Conservation (phyloP, 1,140 invertebrate species). For the Ptiloglossa arizonensis region DNA sequence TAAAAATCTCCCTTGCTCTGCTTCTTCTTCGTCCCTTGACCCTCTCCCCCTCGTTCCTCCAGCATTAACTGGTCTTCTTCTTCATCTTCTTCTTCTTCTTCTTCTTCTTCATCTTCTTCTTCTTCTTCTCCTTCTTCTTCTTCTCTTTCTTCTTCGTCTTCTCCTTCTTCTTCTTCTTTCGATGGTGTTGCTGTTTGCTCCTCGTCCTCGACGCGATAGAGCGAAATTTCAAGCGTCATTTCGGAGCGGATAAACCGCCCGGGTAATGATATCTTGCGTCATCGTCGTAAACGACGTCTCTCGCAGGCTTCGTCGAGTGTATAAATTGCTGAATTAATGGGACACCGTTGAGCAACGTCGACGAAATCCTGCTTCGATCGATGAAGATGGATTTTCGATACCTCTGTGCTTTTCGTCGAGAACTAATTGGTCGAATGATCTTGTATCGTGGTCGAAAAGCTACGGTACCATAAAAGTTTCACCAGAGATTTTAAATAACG, state of each 20-base stretch:
- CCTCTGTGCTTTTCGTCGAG: neutral
- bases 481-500: too few relatives aligned
- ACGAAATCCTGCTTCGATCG: slow-evolving; percentile 22
- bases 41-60: neutral
- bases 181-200: slow-evolving; percentile 31
- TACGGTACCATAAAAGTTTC: too few relatives aligned
- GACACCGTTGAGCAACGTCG: slow-evolving; percentile 33
- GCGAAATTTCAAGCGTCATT: slow-evolving; percentile 53
- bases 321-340: slow-evolving; percentile 64
- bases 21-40: slow-evolving; percentile 57
- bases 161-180: too few relatives aligned
- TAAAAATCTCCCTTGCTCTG: slow-evolving; percentile 59
- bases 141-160: neutral
- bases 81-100: neutral
- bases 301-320: slow-evolving; percentile 39
- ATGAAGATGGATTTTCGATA: slow-evolving; percentile 25
- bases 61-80: neutral
- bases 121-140: neutral
- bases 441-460: too few relatives aligned
- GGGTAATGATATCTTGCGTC: slow-evolving; percentile 66
- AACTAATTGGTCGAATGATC: too few relatives aligned
- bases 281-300: slow-evolving; percentile 51
- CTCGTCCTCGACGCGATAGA: slow-evolving; percentile 6
- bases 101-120: neutral
- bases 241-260: slow-evolving; percentile 49